Evolutionary conservation across 2,888 invertebrate species (phyloP), one percentile per base, ranked within the genome.

Genomic region (Ditula angustiorana): DNA sequence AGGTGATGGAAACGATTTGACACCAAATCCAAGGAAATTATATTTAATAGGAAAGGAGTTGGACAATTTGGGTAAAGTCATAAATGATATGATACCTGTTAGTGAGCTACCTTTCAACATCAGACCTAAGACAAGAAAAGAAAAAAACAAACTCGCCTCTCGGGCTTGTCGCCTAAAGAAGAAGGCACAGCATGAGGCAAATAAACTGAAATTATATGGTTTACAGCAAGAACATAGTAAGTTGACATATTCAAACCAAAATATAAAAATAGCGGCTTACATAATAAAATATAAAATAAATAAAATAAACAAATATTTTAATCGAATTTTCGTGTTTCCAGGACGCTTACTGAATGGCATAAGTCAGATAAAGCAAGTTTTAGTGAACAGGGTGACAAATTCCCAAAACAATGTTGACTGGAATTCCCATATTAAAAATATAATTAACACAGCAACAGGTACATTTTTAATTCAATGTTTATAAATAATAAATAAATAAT

Each of bases 111-210:
- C 98, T 44, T 97, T 97, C 82, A 97, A 96, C 79, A 95, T 96
- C 28, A 93, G 98, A 72, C 97, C 98, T 10, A 98, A 97, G 83
- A 97, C 98, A n/a, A 95, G 99, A 61, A 99, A 99, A 87, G 99
- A 99, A 87, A 99, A 99, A 85, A 99, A 99, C 86, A 99, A 99
- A 90, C 93, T 99, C 61, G 99, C 99, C 8, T 99, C 99, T 0
- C 95, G 99, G 68, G 99, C 99, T 30, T 99, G 99, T 85, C 95
- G 99, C 33, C 93, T 99, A 79, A 99, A 99, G 94, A 99, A 99
- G 90, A 99, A 99, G 91, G 99, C 99, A 3, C 99, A 99, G 83
- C 99, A 99, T 85, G 99, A 99, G 89, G 99, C 99, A 1, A 99
- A 99, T 84, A 99, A 99, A 91, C 95, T 99, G 61, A 99, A 99